Evolutionary conservation across 2,888 invertebrate species (phyloP).

Genomic region (Drosophila greeni): DNA sequence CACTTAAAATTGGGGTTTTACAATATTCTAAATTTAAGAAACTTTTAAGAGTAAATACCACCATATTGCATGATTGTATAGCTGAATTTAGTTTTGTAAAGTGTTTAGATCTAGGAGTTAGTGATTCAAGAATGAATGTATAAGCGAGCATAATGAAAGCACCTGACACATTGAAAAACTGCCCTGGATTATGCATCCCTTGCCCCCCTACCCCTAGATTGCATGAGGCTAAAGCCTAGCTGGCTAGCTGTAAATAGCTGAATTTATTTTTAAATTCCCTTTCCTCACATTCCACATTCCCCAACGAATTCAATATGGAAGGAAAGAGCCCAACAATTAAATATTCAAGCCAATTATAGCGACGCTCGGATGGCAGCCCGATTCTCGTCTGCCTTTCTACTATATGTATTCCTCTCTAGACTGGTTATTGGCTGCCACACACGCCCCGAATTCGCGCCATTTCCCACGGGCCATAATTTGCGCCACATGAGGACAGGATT

Average conservation of each 20-base stretch:
- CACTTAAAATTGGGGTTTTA: not conserved
- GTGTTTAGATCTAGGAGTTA: not conserved
- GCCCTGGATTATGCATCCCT: not conserved
- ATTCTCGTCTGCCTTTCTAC: constrained; percentile 10
- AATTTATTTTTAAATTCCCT: constrained; percentile 9
- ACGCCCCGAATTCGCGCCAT: constrained; percentile 46
- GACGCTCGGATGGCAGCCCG: not conserved
- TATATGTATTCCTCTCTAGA: not conserved
- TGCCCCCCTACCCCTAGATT: not conserved
- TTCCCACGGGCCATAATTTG: constrained; percentile 42
- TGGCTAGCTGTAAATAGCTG: constrained; percentile 15
- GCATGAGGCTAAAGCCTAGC: constrained; percentile 21
- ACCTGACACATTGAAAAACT: not conserved
- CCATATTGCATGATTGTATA: constrained; percentile 13
- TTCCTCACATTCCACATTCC: not conserved
- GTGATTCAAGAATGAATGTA: too few species aligned
- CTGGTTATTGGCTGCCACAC: constrained; percentile 47
- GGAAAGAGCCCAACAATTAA: constrained; percentile 53
- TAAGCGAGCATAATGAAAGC: not conserved
- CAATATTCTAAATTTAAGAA: not conserved
- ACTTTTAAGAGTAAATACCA: not conserved
- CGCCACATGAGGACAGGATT: constrained; percentile 32
- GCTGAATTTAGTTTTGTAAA: not conserved
- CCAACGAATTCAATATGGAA: constrained; percentile 28
- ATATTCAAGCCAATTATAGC: constrained; percentile 63